phyloP scores from a whole-genome alignment of 35 echinoderm and acorn worm species.

The Holothuria glaberrima region DNA sequence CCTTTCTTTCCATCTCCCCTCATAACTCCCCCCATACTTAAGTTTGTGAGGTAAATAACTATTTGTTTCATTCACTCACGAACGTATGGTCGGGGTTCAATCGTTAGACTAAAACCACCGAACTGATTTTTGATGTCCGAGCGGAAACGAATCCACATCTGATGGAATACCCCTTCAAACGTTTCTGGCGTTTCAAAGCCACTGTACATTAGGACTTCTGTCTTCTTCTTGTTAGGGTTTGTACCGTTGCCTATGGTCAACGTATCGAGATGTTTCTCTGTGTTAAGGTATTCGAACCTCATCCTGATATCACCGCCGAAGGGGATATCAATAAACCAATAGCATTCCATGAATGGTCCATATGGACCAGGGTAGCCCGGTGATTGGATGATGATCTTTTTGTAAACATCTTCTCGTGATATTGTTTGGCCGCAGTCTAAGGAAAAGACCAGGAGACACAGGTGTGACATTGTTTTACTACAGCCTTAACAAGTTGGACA shows the following conservation, averaged over 20 bases:
- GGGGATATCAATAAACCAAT: constrained; percentile 40
- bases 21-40: too few species aligned
- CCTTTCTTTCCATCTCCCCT: too few species aligned
- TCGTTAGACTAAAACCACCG: constrained; percentile 30
- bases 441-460: not conserved
- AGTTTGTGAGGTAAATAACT: too few species aligned
- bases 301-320: constrained; percentile 40
- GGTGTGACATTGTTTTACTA: too few species aligned
- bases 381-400: constrained; percentile 14
- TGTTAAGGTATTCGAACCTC: constrained; percentile 6
- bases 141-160: constrained; percentile 50
- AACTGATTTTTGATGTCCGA: constrained; percentile 23
- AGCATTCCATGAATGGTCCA: constrained; percentile 32
- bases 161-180: constrained; percentile 33
- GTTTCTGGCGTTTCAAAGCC: constrained; percentile 8
- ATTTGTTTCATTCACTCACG: not conserved
- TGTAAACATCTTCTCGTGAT: constrained; percentile 5
- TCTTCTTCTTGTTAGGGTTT: constrained; percentile 41
- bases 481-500: too few species aligned
- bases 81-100: constrained; percentile 39
- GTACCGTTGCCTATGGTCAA: constrained; percentile 41
- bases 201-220: not conserved
- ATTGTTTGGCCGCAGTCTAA: constrained; percentile 12
- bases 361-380: constrained; percentile 34
- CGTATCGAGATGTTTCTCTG: constrained; percentile 36